Evolutionary conservation across 2,888 invertebrate species (phyloP), one percentile per base, ranked within the genome.

Genomic region (Hemaris fuciformis): DNA sequence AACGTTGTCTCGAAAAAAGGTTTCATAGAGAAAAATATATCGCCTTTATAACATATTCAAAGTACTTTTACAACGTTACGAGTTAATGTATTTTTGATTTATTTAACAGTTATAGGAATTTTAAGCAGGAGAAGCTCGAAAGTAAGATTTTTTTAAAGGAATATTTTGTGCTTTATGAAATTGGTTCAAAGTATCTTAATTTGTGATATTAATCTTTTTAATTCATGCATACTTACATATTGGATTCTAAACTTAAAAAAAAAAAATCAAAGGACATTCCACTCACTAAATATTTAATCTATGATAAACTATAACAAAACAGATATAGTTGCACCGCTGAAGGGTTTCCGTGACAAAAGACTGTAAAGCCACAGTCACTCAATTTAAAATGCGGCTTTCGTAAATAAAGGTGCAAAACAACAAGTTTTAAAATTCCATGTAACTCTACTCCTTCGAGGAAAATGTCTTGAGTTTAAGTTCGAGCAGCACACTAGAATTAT

Each of bases 361-460:
- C 73, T 74, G 74, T 77, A 76, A 79, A 78, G 71, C 62, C 64
- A 61, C 59, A 64, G 68, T 62, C 67, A 69, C 66, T 68, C 68
- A 68, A 69, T 71, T 72, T 62, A 67, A 57, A 75, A 71, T 70
- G 68, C 72, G 69, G 64, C 46, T 65, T 69, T 43, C 67, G 69
- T 75, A 76, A 76, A 77, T 72, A 74, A 75, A 72, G 71, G 74
- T 74, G 75, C 72, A 73, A 73, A 75, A 65, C 59, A 62, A 64
- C 62, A 71, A 70, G 58, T 73, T 67, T n/a, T 65, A 66, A 70
- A 73, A 64, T 65, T 70, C 42, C 63, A 67, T 68, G 67, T 66
- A 69, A 59, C 63, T 67, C 65, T 66, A 67, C 62, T 70, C 15
- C 46, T 64, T 69, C 27, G 46, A 59, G 48, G 20, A 18, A 43